Conservation (phyloP, 1,140 invertebrate species). For the Drosophila oshimai region DNA sequence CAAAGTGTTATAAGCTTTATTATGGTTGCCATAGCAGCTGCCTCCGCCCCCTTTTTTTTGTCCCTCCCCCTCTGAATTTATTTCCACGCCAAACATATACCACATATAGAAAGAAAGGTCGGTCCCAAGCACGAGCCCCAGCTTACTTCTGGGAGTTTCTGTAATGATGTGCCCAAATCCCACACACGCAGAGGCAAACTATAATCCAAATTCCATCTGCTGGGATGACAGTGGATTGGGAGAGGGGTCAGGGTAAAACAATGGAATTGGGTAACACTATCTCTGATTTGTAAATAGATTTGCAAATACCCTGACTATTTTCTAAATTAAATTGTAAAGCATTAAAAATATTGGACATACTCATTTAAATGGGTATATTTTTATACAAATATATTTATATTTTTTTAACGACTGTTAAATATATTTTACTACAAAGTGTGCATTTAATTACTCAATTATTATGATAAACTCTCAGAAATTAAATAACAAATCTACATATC, state of each 20-base stretch:
- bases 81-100: neutral
- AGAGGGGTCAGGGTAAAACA: neutral
- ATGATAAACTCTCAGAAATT: too few species aligned
- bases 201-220: slow-evolving; percentile 44
- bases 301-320: slow-evolving; percentile 3
- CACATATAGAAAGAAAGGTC: slow-evolving; percentile 8
- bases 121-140: slow-evolving; percentile 40
- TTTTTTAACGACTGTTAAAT: too few species aligned
- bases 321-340: neutral
- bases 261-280: neutral
- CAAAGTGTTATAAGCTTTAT: slow-evolving; percentile 81
- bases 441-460: too few species aligned
- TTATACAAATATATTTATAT: neutral
- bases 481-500: neutral
- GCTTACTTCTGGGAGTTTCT: slow-evolving; percentile 66
- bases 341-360: neutral
- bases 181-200: slow-evolving; percentile 41
- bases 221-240: neutral
- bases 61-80: neutral
- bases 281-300: neutral
- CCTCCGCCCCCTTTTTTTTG: neutral
- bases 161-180: slow-evolving; percentile 78
- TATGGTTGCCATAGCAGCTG: slow-evolving; percentile 53
- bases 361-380: too few species aligned
- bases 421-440: too few species aligned